Conservation (phyloP, 2,113 vertebrate genomes). For the Myotis yumanensis region DNA sequence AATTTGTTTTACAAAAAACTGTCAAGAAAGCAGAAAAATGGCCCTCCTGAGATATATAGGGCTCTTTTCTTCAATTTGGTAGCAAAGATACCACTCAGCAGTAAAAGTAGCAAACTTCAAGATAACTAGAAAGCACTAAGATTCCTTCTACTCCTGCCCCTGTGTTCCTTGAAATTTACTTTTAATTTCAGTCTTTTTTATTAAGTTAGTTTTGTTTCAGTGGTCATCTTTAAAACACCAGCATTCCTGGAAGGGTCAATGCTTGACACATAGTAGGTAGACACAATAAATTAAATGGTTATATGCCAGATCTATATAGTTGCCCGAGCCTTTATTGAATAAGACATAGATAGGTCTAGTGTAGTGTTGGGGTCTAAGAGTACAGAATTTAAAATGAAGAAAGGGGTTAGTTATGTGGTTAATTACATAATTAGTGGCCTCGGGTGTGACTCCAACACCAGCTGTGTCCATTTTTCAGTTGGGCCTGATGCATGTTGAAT, state of each 20-base stretch:
- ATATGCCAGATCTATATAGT: background rate
- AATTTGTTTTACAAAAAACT: background rate
- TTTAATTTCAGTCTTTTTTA: background rate
- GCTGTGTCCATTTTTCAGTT: background rate
- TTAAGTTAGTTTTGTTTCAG: background rate
- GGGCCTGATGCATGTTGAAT: background rate
- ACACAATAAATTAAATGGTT: background rate
- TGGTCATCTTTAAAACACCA: background rate
- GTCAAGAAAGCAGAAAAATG: background rate
- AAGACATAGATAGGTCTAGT: background rate
- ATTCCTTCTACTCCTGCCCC: background rate
- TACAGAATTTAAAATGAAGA: background rate
- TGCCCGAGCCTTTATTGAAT: background rate
- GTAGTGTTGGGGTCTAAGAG: background rate
- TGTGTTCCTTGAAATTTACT: background rate
- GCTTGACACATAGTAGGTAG: background rate
- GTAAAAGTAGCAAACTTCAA: background rate
- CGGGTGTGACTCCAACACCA: background rate
- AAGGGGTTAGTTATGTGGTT: background rate
- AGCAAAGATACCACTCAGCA: background rate
- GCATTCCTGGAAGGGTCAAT: background rate
- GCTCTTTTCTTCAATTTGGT: background rate
- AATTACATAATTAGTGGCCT: background rate
- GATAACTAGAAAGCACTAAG: background rate
- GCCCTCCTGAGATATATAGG: background rate